A percentile compares a stretch with the other conserved stretches of the same genome.
Conservation (phyloP, 2,113 vertebrate genomes). For the Brachionichthys hirsutus region DNA sequence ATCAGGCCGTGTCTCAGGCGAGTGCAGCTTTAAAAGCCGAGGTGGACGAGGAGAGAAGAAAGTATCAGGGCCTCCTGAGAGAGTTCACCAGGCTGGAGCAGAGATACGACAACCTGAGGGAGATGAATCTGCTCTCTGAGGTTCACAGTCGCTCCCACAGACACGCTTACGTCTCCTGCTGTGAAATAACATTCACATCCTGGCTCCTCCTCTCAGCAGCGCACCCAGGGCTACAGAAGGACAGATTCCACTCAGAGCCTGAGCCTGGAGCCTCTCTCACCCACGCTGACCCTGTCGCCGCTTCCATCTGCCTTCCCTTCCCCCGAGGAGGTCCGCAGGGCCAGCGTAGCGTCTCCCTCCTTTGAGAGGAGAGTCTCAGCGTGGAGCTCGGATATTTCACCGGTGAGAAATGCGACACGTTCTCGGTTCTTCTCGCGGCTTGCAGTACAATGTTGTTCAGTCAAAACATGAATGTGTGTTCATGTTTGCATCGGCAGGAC, state of each 20-base stretch:
- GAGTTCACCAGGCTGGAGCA: slow-evolving; percentile 80
- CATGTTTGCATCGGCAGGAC: slow-evolving; percentile 47
- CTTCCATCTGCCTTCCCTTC: slow-evolving; percentile 54
- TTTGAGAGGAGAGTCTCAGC: slow-evolving; percentile 42
- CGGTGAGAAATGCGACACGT: slow-evolving; percentile 57
- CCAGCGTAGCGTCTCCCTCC: slow-evolving; percentile 65
- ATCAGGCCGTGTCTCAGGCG: slow-evolving; percentile 33
- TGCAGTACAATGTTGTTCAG: not conserved
- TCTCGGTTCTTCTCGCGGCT: not conserved
- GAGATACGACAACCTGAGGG: slow-evolving; percentile 78
- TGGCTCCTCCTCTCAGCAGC: slow-evolving; percentile 46
- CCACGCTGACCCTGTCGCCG: slow-evolving; percentile 42
- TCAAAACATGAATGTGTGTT: not conserved
- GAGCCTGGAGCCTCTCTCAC: slow-evolving; percentile 61
- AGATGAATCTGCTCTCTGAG: slow-evolving; percentile 77
- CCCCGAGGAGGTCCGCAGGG: slow-evolving; percentile 63
- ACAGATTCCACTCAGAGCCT: slow-evolving; percentile 71
- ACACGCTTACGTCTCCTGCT: not conserved
- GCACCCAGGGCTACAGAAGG: slow-evolving; percentile 61
- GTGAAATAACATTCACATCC: not conserved
- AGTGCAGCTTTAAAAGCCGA: slow-evolving; percentile 59
- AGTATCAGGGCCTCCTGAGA: slow-evolving; percentile 78
- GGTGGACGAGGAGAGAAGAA: slow-evolving; percentile 77
- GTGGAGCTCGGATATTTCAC: slow-evolving; percentile 47
- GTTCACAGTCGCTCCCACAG: slow-evolving; percentile 38